These are phyloP conservation scores for Dinocampus coccinellae DNA, from an alignment of 2,888 invertebrate species.

Conservation along the genomic window DNA sequence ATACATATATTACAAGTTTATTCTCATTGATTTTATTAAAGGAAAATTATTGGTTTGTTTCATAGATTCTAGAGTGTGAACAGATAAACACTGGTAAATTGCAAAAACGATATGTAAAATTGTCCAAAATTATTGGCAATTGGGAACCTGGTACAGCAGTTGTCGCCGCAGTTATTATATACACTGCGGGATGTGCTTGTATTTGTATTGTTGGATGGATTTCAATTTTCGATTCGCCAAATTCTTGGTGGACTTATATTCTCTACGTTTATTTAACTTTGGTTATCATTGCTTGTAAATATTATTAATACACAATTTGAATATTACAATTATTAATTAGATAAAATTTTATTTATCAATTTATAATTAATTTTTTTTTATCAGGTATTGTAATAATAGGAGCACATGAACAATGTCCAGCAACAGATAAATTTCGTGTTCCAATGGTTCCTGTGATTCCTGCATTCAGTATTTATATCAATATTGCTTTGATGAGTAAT, in stretches of 20 bases:
- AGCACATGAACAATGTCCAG: slow-evolving; percentile 81
- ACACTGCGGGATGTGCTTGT: slow-evolving; percentile 77
- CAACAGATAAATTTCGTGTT: slow-evolving; percentile 80
- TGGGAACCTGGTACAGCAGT: slow-evolving; percentile 84
- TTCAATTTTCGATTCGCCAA: slow-evolving; percentile 61
- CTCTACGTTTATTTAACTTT: slow-evolving; percentile 76
- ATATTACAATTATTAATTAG: neutral
- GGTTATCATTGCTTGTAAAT: slow-evolving; percentile 77
- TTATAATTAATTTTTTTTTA: too few species aligned
- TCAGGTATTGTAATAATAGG: slow-evolving; percentile 73
- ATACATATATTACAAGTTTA: neutral
- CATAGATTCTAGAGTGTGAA: slow-evolving; percentile 64
- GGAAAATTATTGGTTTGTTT: neutral
- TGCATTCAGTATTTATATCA: slow-evolving; percentile 83
- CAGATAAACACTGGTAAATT: slow-evolving; percentile 73
- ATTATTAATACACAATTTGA: neutral
- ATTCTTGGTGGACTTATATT: slow-evolving; percentile 79
- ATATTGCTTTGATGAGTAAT: slow-evolving; percentile 87
- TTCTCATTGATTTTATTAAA: neutral
- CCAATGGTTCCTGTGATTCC: slow-evolving; percentile 86
- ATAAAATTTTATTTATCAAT: too few species aligned
- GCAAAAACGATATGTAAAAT: slow-evolving; percentile 79
- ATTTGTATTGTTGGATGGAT: slow-evolving; percentile 72
- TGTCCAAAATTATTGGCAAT: slow-evolving; percentile 80
- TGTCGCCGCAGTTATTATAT: slow-evolving; percentile 79